phyloP scores from a whole-genome alignment of 1,140 invertebrate genomes.

The Marisa cornuarietis region DNA sequence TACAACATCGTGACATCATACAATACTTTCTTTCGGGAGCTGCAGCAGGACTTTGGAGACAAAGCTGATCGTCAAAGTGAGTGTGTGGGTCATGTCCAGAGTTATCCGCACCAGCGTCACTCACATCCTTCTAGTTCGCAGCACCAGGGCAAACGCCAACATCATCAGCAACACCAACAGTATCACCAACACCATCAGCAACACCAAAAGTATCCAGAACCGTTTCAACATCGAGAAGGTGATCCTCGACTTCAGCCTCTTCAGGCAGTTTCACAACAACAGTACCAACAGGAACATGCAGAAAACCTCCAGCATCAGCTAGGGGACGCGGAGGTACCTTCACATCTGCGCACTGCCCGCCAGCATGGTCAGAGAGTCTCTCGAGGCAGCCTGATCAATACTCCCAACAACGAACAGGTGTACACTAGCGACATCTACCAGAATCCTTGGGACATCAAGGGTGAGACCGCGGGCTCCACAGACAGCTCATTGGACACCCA shows the following conservation, averaged over 20 bases:
- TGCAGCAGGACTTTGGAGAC: conserved; percentile 28
- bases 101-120: neutral
- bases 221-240: neutral
- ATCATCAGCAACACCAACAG: neutral
- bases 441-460: conserved; percentile 11
- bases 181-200: neutral
- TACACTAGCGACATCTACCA: neutral
- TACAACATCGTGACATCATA: conserved; percentile 40
- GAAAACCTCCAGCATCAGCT: neutral
- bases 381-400: too few relatives aligned
- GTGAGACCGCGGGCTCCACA: conserved; percentile 42
- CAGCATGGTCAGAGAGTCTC: too few relatives aligned
- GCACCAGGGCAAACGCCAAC: neutral
- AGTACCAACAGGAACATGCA: neutral
- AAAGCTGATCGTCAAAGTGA: neutral
- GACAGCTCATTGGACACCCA: conserved; percentile 49
- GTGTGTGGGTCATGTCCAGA: neutral
- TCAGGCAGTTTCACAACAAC: neutral
- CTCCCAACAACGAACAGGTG: too few relatives aligned
- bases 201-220: neutral
- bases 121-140: neutral
- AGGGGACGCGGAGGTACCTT: neutral
- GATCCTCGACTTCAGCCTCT: neutral
- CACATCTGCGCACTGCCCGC: neutral
- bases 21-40: conserved; percentile 35